Conservation (phyloP, 2,113 vertebrate species). For the Bos taurus region ARS-UCD2.0 NC_037338.1:63441001-63441500, state of each 20-base stretch:
- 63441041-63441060: background rate
- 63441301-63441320: background rate
- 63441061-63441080: background rate
- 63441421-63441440: background rate
- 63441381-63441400: background rate
- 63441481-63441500: background rate
- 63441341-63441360: background rate
- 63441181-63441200: background rate
- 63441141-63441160: background rate
- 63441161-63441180: background rate
- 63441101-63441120: background rate
- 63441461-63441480: background rate
- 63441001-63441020: background rate
- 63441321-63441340: background rate
- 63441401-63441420: background rate
- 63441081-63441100: background rate
- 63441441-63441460: background rate
- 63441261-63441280: background rate
- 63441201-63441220: background rate
- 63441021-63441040: background rate
- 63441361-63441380: background rate
- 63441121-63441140: background rate
- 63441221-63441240: background rate
- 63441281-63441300: background rate
- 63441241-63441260: background rate